Conservation (phyloP, 2,113 vertebrate genomes). For the Ictalurus punctatus region DNA sequence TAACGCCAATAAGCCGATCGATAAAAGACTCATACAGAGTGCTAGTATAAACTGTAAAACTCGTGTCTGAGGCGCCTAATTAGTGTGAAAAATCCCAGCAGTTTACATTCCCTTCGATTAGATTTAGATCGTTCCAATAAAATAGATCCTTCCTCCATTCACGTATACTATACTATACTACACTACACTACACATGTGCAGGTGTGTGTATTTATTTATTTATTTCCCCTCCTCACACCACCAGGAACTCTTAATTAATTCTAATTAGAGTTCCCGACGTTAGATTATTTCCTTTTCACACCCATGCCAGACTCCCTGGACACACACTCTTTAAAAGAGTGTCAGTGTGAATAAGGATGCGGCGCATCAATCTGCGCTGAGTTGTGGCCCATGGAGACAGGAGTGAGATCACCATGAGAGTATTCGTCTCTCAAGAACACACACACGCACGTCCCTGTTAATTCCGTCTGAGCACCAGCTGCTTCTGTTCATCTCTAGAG, state of each 20-base stretch:
- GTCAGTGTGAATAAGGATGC: conserved; percentile 45
- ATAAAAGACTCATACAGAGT: neutral
- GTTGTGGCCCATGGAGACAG: conserved; percentile 46
- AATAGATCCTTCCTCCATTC: neutral
- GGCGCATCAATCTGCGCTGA: conserved; percentile 42
- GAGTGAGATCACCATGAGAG: conserved; percentile 28
- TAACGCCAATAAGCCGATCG: neutral
- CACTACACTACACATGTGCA: neutral
- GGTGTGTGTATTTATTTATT: neutral
- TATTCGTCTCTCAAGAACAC: conserved; percentile 28
- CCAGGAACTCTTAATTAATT: neutral
- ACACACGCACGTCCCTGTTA: conserved; percentile 28
- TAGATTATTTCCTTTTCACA: conserved; percentile 32
- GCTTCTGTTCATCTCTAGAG: conserved; percentile 47
- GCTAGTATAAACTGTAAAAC: neutral
- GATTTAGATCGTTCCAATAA: neutral
- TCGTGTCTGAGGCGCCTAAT: neutral
- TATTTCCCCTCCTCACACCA: neutral
- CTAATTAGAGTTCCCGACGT: conserved; percentile 33
- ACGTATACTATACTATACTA: no score
- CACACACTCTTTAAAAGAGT: conserved; percentile 20
- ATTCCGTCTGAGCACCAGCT: conserved; percentile 51
- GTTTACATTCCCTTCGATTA: neutral
- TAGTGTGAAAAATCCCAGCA: neutral
- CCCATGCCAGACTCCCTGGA: conserved; percentile 26